Evolutionary conservation across 2,797 vertebrate species (phyloP).

Genomic region (Falco berigora): DNA sequence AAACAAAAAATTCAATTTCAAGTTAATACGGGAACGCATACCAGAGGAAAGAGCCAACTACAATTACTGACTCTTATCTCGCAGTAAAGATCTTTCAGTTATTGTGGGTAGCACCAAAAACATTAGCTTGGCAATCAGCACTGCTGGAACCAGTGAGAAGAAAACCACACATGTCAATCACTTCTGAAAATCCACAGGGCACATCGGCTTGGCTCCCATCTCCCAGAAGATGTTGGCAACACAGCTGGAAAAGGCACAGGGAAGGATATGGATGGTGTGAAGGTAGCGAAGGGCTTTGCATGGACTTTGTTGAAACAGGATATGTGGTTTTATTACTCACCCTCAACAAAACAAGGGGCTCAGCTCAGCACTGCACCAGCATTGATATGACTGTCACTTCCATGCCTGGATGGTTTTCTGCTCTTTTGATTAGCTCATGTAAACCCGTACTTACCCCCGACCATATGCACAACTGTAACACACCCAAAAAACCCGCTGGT

Average conservation of each 20-base stretch:
- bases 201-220: background rate
- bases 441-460: background rate
- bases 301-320: background rate
- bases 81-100: slow-evolving; percentile 51
- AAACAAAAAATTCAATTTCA: background rate
- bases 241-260: background rate
- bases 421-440: background rate
- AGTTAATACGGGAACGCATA: background rate
- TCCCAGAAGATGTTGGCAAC: background rate
- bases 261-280: background rate
- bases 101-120: background rate
- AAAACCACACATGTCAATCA: background rate
- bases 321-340: background rate
- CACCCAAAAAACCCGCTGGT: background rate
- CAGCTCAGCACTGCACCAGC: fast-evolving
- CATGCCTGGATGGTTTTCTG: background rate
- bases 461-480: background rate
- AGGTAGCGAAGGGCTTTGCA: background rate
- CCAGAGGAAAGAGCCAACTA: slow-evolving; percentile 1
- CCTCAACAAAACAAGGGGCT: fast-evolving
- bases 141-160: background rate
- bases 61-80: background rate
- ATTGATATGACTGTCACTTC: background rate
- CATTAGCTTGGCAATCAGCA: background rate
- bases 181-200: background rate